Evolutionary conservation across 2,888 invertebrate genomes (phyloP).

Genomic region (Drosophila conformis): DNA sequence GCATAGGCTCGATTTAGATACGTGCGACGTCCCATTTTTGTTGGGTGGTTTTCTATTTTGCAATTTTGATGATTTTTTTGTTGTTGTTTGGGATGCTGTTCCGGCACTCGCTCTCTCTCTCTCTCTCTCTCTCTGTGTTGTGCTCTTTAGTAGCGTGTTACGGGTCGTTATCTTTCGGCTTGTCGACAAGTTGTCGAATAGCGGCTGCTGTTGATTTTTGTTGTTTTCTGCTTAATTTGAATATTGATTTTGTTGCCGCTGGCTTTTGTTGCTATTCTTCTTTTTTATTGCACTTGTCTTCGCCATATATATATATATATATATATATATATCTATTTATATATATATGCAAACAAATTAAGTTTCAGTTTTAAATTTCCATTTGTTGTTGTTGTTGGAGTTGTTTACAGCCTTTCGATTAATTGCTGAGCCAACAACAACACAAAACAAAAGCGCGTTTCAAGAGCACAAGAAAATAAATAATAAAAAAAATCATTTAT

Average conservation of each 20-base stretch:
- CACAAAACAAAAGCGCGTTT: conserved; percentile 46
- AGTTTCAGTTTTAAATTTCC: conserved; percentile 32
- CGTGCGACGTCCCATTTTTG: conserved; percentile 83
- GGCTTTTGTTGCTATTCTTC: conserved; percentile 42
- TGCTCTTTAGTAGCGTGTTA: conserved; percentile 20
- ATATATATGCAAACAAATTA: conserved; percentile 1
- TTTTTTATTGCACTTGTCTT: conserved; percentile 71
- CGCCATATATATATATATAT: conserved; percentile 9
- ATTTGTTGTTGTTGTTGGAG: conserved; percentile 42
- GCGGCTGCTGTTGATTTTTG: conserved; percentile 40
- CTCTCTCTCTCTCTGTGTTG: conserved; percentile 23
- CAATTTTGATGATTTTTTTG: background rate
- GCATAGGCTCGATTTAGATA: conserved; percentile 83
- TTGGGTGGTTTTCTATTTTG: conserved; percentile 35
- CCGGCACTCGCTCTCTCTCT: conserved; percentile 8
- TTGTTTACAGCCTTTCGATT: conserved; percentile 45
- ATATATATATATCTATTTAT: background rate
- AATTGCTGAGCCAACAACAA: conserved; percentile 26
- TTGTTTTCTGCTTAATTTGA: conserved; percentile 62
- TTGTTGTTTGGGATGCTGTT: conserved; percentile 56
- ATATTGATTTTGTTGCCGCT: conserved; percentile 70
- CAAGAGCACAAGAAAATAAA: conserved; percentile 48
- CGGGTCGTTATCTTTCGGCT: conserved; percentile 58
- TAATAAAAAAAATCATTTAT: conserved; percentile 5
- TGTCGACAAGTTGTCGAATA: conserved; percentile 63